Evolutionary conservation across 2,113 vertebrate species (phyloP), one percentile per base, ranked within the genome.

Genomic region (Oxyura jamaicensis): DNA sequence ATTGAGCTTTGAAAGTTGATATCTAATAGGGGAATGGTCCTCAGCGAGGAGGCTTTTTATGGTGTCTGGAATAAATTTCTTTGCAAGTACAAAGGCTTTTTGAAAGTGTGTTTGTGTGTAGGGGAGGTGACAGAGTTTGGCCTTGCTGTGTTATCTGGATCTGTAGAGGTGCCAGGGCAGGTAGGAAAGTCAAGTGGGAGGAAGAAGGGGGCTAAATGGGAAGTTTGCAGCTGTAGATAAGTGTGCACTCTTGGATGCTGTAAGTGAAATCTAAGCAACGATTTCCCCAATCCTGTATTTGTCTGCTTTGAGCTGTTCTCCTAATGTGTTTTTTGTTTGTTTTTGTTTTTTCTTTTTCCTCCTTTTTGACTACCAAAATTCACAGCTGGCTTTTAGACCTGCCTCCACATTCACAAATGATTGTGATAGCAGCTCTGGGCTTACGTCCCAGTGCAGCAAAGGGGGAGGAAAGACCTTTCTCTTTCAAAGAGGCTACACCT

Each of bases 321-420:
- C 7, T 26, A 28, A 10, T 50, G 3, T 33, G 3, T 33, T 33
- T 69, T 15, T 52, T 33, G 31, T 36, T 22, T 35, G 55, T 60
- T n/a, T 23, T 50, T 50, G 48, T 52, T 25, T 5, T 18, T 5
- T 28, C 39, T 52, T 63, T 69, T 74, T 48, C 20, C 8, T 5
- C 2, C 6, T 74, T 95, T 89, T 75, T 0, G 10, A 75, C 65
- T 72, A 71, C 48, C 60, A 56, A 41, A 95, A 92, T 79, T 84
- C 80, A 65, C 73, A 91, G 35, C 80, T 79, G 86, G 33, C 66
- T 93, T 60, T 91, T 50, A 86, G 73, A 84, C 73, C 83, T 96
- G 73, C 66, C 92, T 82, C 83, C 62, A 93, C 80, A 66, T n/a
- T 93, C 66, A 65, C 60, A 92, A 87, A 71, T 39, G 52, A 83